These are phyloP conservation scores for Diploptera punctata DNA, from an alignment of 2,888 invertebrate species.

Conservation along the genomic window DNA sequence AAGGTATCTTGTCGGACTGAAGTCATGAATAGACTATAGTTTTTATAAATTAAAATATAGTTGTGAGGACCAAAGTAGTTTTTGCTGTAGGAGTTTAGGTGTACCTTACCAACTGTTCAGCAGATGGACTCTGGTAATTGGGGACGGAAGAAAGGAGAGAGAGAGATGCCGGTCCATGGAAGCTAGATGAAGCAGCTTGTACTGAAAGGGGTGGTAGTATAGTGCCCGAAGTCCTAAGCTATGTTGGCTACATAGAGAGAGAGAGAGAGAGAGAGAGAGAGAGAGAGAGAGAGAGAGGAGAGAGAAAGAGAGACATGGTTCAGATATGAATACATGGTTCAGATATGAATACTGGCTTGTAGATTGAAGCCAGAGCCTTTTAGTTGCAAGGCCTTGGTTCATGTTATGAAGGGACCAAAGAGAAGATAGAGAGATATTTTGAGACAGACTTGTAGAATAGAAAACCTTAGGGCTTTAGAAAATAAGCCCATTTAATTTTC, in stretches of 20 bases:
- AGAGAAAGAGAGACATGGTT: neutral
- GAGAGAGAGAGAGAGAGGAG: constrained; percentile 2
- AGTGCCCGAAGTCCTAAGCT: neutral
- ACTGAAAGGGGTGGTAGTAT: neutral
- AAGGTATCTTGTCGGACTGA: no score
- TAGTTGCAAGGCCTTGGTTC: constrained; percentile 1
- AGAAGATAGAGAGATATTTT: neutral
- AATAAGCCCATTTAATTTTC: constrained; percentile 21
- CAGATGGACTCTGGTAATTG: constrained; percentile 15
- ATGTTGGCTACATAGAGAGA: neutral
- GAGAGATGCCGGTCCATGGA: constrained; percentile 15
- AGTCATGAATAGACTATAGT: no score
- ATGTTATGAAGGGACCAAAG: neutral
- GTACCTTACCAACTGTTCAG: constrained; percentile 10
- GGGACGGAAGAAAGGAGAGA: neutral
- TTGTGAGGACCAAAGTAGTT: no score
- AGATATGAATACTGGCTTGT: constrained; percentile 2
- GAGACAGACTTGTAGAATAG: neutral
- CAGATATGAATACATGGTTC: neutral
- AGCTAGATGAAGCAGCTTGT: neutral
- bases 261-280: neutral
- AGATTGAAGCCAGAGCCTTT: constrained; percentile 15
- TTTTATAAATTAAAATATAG: no score
- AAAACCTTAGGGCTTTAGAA: constrained; percentile 18
- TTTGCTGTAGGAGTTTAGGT: neutral